Base-by-base conservation (phyloP, 2,888 invertebrate species). In the Thymelicus lineola region DNA sequence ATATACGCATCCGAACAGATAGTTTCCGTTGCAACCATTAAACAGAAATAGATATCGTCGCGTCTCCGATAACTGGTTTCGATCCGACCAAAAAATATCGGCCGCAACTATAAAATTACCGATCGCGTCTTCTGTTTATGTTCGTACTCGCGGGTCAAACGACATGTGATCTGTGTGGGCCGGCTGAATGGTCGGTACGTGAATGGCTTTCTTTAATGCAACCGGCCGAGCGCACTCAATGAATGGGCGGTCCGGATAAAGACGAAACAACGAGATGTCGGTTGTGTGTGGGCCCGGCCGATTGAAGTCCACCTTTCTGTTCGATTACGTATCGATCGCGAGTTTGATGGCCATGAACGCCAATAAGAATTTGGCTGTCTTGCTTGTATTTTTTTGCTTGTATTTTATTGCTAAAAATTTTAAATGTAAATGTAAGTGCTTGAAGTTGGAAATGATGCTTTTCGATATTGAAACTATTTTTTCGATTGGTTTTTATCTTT, bases 161-260 rank as follows among this genome's bases (percentile, higher is more conserved):
- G 73, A 66, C 75, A 75, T 72, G 77, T 78, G 78, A 79, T 76
- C 77, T 71, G 82, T 81, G 85, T 86, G 85, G 86, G 84, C 75
- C 76, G 79, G 28, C 71, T 76, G 72, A 79, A 80, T 82, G 80
- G 75, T 71, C 75, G 75, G 72, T 66, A 68, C 72, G 76, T 84
- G 85, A 86, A 87, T 85, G 85, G 80, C 72, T 73, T 76, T 76
- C 82, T 84, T 83, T 80, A 78, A 60, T 72, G 58, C 62, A 45
- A 48, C 50, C 69, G 57, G 71, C 69, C 73, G 53, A 48, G 69
- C 53, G 53, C 53, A n/a, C 72, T 70, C 73, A 71, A 78, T 85
- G 86, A 86, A 84, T 86, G 84, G 80, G 72, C 77, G 75, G 75
- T 75, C 77, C 83, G 83, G 83, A 55, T 55, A 20, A 53, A 53